Evolutionary conservation across 1,140 invertebrate species (phyloP), one percentile per base, ranked within the genome.

Genomic region (Pogonognathellus flavescens): DNA sequence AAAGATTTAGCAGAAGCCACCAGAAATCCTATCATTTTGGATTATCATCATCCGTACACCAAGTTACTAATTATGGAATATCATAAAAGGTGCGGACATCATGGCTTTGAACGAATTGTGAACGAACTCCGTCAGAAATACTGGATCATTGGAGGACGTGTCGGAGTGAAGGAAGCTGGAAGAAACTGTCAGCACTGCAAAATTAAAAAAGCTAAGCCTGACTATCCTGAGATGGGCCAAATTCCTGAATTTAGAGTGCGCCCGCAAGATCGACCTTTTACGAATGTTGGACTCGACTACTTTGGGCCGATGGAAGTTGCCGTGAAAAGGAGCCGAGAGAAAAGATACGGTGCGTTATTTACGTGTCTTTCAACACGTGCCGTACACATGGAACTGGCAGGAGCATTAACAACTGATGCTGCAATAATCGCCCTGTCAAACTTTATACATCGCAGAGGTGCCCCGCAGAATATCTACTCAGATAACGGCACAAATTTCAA

Each of bases 401-500:
- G 80, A 9, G 55, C 59, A n/a, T 76, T 90, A 13, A 70, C 53
- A 11, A 87, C 89, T 7, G 86, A 86, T 20, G 72, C 80, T 3
- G 88, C 87, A 41, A 76, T 90, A 25, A 85, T 83, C 16, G 83
- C 85, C 3, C 59, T 90, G 0, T 62, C 76, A 82, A 49, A 89
- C 18, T 90, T 90, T 60, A 87, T 88, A 22, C 57, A 72, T 31
- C 16, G 87, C 25, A 72, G 89, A 80, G 89, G 89, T 55, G 80
- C 16, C n/a, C 87, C 84, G 14, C 60, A 9, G 8, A 31, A 84
- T 18, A 85, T 89, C n/a, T 83, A 84, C 72, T 87, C 82, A 18
- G 89, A 90, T 53, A 90, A 90, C 70, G 90, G 81, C 0, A 89
- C 89, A 11, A 88, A 89, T 70, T 89, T 90, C 14, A 49, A 59